Evolutionary conservation across 1,140 invertebrate species (phyloP), one percentile per base, ranked within the genome.

Genomic region (Drosophila dunni): DNA sequence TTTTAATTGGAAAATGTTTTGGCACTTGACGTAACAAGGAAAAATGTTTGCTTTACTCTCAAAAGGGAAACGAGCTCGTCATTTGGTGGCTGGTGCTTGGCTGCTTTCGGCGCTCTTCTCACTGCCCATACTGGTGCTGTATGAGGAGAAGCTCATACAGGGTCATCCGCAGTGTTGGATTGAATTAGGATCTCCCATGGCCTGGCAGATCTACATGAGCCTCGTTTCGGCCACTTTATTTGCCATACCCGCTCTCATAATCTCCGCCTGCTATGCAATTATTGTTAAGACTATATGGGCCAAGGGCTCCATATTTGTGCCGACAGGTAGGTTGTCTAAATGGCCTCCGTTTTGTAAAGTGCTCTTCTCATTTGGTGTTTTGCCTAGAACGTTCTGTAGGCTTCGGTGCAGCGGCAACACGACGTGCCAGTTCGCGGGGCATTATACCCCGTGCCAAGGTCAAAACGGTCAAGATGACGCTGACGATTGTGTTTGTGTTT

Each of bases 381-480:
- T 36, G 63, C 13, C 42, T 69, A 86, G 88, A 91, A 54, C 81
- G 90, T 29, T 29, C 24, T n/a, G 83, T 80, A 58, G 88, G 92
- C 7, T 95, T 95, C 66, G 93, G 93, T 3, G 80, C 70, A 3
- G 57, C 81, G 8, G 94, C 95, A 72, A 94, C 94, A 8, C 86
- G 96, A 29, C 93, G 96, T 54, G 96, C 96, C 1, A 96, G 96
- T 67, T 96, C 96, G 0, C 93, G 97, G 66, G 97, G 98, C 29
- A 95, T 98, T 17, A 98, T 99, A 89, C 98, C 98, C 1, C 94
- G 97, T 79, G 98, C 98, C 7, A 98, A 98, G 93, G 97, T 99
- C 73, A 98, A 98, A 93, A 98, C 97, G n/a, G 96, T 98, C 46
- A 99, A 99, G 93, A 98, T 99, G 98, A 98, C 98, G 0, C 96